Evolutionary conservation across 2,113 vertebrate genomes (phyloP), one percentile per base, ranked within the genome.

Genomic region (Prochilodus magdalenae): DNA sequence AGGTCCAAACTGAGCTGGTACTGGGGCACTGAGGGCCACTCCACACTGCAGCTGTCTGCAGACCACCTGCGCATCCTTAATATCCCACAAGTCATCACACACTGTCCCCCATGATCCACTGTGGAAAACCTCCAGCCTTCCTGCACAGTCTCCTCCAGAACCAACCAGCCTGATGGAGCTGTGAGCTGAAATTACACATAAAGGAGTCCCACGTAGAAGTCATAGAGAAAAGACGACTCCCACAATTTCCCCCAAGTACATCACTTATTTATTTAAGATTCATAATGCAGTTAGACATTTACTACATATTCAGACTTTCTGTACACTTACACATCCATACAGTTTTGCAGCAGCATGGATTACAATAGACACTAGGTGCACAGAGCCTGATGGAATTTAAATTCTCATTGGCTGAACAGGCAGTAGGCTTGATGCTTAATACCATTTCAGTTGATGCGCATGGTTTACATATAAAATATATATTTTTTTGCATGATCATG

Each of bases 81-180:
- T 65, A 65, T 65, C 62, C 62, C 62, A 65, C 29, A 29, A 65
- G 62, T 65, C 62, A 65, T 65, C 26, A 65, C 62, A 30, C 62
- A 65, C 62, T 65, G 62, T 65, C 62, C 62, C 62, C 62, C 62
- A 65, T 16, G 27, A 65, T 2, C 27, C 62, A 6, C 6, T 65
- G 27, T 16, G 27, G 62, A 65, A 65, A 65, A 65, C 62, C 62
- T 65, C 62, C 62, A 65, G 27, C 62, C 62, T 65, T 30, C 62
- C 62, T 30, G 62, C 85, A 51, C 73, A 73, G 20, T 71, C 51
- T 11, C 0, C 0, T 12, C 47, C 57, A 62, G 0, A 0, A 26
- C 4, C 33, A 49, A 70, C 40, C 51, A 84, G 71, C 30, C 74
- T 55, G 67, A 85, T 71, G 59, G 83, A 73, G 72, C 30, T 40